Evolutionary conservation across 2,113 vertebrate species (phyloP).

Genomic region (Zingel zingel): DNA sequence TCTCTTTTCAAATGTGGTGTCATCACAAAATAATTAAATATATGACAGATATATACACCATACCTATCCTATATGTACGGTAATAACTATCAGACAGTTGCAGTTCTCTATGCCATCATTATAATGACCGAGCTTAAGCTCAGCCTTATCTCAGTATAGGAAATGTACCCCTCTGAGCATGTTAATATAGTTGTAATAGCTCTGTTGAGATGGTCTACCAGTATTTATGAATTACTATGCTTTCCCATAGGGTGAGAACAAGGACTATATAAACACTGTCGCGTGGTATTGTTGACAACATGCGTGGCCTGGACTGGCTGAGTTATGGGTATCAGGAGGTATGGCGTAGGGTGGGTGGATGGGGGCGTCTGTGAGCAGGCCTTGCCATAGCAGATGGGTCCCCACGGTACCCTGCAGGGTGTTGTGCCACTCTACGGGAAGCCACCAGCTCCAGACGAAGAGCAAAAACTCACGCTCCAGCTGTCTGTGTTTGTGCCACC

Average conservation of each 20-base stretch:
- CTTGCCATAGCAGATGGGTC: constrained; percentile 80
- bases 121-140: background rate
- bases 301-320: constrained; percentile 48
- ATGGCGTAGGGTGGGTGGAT: constrained; percentile 4
- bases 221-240: constrained; percentile 32
- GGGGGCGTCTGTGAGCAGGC: constrained; percentile 58
- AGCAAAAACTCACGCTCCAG: constrained; percentile 78
- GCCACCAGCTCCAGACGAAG: constrained; percentile 77
- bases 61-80: background rate
- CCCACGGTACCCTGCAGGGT: constrained; percentile 70
- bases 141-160: background rate
- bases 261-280: constrained; percentile 54
- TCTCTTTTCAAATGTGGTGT: constrained; percentile 3
- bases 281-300: constrained; percentile 59
- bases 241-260: constrained; percentile 53
- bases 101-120: background rate
- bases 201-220: constrained; percentile 24
- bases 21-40: background rate
- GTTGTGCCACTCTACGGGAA: constrained; percentile 78
- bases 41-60: background rate
- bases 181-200: background rate
- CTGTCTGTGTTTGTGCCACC: constrained; percentile 82
- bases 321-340: constrained; percentile 49
- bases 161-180: background rate
- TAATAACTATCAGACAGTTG: background rate